Conservation (phyloP, 1,140 invertebrate genomes). For the Pseudomyrmex dendroicus region DNA sequence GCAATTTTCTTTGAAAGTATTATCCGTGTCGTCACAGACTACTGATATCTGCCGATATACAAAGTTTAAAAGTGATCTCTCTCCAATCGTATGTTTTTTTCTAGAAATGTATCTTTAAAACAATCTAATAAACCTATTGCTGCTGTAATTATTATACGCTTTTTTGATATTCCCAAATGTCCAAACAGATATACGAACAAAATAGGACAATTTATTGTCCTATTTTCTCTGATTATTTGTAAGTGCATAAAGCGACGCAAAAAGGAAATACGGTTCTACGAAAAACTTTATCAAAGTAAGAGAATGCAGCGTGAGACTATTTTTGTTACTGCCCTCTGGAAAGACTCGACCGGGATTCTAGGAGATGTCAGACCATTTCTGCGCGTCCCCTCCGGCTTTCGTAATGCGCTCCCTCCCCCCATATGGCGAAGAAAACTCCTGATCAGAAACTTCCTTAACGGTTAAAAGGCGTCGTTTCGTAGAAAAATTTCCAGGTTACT, state of each 20-base stretch:
- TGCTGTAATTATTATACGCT: not conserved
- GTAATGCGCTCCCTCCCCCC: not conserved
- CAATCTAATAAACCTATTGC: not conserved
- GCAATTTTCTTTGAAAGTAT: constrained; percentile 36
- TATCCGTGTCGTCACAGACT: not conserved
- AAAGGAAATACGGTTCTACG: not conserved
- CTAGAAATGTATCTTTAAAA: not conserved
- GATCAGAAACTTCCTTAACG: constrained; percentile 45
- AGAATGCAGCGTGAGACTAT: constrained; percentile 17
- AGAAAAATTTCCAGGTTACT: constrained; percentile 51
- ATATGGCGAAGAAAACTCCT: constrained; percentile 37
- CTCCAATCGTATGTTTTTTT: no score
- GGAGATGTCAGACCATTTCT: constrained; percentile 7
- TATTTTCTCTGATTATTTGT: constrained; percentile 28
- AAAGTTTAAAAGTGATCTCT: not conserved
- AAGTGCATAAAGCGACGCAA: not conserved
- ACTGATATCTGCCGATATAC: not conserved
- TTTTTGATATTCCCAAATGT: not conserved
- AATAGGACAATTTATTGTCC: not conserved
- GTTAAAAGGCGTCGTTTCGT: constrained; percentile 45
- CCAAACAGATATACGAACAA: not conserved
- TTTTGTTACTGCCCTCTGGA: not conserved
- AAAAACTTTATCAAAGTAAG: constrained; percentile 36
- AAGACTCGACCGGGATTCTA: constrained; percentile 40
- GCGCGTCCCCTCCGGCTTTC: not conserved